Evolutionary conservation across 2,113 vertebrate species (phyloP), one percentile per base, ranked within the genome.

Genomic region (Irena cyanogastra): DNA sequence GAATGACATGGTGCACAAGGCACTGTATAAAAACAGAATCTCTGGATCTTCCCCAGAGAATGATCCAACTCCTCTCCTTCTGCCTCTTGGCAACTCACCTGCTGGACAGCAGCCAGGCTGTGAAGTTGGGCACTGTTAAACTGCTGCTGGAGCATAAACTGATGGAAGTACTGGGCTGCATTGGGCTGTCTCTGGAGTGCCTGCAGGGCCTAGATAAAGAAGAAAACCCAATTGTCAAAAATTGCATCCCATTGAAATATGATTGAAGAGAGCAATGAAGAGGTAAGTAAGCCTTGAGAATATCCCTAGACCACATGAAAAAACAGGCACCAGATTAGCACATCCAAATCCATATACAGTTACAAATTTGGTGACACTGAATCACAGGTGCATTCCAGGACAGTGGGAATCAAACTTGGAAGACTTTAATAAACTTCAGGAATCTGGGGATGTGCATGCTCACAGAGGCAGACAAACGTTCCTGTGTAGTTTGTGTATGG

Each of bases 111-210:
- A n/a, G 99, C 99, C 95, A 99, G 94, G 93, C 99, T 99, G 70
- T 99, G 99, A 63, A 99, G 98, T 93, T 99, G 99, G 63, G 99
- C 99, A 82, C 97, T 99, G 89, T 98, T 99, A 96, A 99, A 99
- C 96, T 99, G 99, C 97, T 99, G 99, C 93, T 99, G 99, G 71
- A 99, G 98, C 99, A 99, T 99, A 87, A 99, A 98, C 96, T 99
- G 99, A 96, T 99, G 99, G 87, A 99, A 99, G 94, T 99, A 99
- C 95, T 99, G 99, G 69, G 99, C 99, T 39, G 99, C 99, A 90
- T 99, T 99, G 44, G 99, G 99, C 96, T 99, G 99, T 79, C 99
- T 98, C 96, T 99, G 99, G 60, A 99, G 97, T 5, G 99, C 99
- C 92, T 99, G 99, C 41, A 99, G 97, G 77, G 99, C 99, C 99